Percentiles rank a stretch among this genome's conserved stretches.
phyloP scores from a whole-genome alignment of 2,113 vertebrate genomes.

The Piprites chloris region DNA sequence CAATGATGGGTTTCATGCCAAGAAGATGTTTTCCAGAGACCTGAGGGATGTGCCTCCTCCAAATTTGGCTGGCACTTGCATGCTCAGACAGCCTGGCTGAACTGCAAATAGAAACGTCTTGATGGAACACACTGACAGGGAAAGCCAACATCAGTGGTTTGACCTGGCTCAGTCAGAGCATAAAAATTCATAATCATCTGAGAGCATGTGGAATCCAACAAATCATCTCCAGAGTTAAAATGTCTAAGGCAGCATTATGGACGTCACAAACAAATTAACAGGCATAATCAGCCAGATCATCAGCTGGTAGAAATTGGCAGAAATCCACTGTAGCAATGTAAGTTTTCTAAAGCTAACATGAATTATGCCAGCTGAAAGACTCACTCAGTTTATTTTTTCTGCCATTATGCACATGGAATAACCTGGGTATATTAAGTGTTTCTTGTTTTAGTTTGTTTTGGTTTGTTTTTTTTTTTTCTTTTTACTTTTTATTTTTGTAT shows the following conservation, averaged over 20 bases:
- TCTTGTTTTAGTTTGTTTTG: neutral
- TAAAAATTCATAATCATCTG: constrained; percentile 5
- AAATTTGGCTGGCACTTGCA: neutral
- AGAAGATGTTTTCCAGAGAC: neutral
- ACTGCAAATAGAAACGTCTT: neutral
- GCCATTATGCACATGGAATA: neutral
- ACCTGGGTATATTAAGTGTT: neutral
- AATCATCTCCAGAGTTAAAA: constrained; percentile 48
- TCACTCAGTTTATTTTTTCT: neutral
- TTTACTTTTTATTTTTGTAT: neutral
- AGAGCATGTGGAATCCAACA: constrained; percentile 5
- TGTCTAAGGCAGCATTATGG: constrained; percentile 14
- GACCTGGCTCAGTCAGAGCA: constrained; percentile 7
- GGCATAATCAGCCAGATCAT: constrained; percentile 53
- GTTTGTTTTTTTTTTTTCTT: neutral
- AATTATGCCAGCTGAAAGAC: neutral
- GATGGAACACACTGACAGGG: neutral
- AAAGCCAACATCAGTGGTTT: neutral
- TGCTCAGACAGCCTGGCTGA: neutral
- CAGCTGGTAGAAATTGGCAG: constrained; percentile 57
- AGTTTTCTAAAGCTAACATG: constrained; percentile 28
- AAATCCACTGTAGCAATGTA: constrained; percentile 3
- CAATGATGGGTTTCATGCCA: neutral
- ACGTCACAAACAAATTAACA: constrained; percentile 35
- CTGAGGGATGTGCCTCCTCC: neutral